Base-by-base conservation (phyloP, 2,888 invertebrate species). In the Ceratothoa steindachneri region DNA sequence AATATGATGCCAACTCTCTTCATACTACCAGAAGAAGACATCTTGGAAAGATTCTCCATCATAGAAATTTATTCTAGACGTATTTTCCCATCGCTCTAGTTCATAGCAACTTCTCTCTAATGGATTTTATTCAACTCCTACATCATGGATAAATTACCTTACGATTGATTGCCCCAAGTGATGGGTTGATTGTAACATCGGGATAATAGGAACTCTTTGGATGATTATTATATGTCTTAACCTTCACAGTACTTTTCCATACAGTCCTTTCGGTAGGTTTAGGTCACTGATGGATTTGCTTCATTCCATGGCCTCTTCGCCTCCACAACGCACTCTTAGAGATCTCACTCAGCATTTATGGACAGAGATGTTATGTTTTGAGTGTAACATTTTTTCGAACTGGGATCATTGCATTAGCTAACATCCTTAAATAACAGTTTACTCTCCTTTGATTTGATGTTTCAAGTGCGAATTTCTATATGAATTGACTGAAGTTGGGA, bases 101-200 rank as follows among this genome's bases (percentile, higher is more conserved):
- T 74, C 66, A 72, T 74, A 24, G 68, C 77, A 7, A 76, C 76
- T 64, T 67, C 74, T 55, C 66, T 74, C 41, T 80, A 80, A 67
- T 80, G 80, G 80, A 65, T 77, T 30, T 64, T 78, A 28, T 80
- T 76, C 64, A 76, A 76, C 31, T 80, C 77, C 64, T 74, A 74
- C 65, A 77, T 80, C 51, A 73, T 73, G 2, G 80, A 80, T 29
- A 77, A 80, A 30, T 76, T 78, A 64, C 78, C 78, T 0, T 52
- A 73, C 72, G 71, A 22, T n/a, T 15, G 29, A 67, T 65, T 12
- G 30, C n/a, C 0, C 72, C 72, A 30, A 27, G 19, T 3, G 70
- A 70, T 30, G 74, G 74, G 1, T 29, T 67, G 22, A 60, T 60
- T 24, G 24, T 60, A 9, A 41, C 41, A 15, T 41, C 41, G 41